phyloP scores from a whole-genome alignment of 1,140 invertebrate genomes.

The Maconellicoccus hirsutus region DNA sequence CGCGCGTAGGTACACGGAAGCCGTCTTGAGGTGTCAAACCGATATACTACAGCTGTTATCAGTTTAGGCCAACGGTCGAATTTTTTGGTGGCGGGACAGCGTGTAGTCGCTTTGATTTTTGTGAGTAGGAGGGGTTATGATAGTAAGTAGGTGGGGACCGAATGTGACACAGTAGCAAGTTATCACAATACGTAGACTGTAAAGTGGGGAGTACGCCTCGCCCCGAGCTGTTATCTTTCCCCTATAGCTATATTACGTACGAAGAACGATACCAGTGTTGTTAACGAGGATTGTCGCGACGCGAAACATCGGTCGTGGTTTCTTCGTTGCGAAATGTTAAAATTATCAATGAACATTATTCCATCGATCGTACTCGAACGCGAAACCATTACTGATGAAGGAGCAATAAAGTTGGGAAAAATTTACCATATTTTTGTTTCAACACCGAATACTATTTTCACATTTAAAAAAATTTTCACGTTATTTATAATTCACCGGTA shows the following conservation, averaged over 20 bases:
- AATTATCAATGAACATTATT: no score
- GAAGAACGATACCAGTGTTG: not conserved
- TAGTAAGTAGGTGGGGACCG: conserved; percentile 4
- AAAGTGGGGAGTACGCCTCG: not conserved
- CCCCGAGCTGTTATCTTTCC: not conserved
- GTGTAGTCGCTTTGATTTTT: conserved; percentile 12
- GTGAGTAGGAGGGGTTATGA: conserved; percentile 7
- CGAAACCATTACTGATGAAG: no score
- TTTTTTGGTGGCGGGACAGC: conserved; percentile 15
- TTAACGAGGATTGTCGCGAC: not conserved
- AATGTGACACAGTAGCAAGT: conserved; percentile 14
- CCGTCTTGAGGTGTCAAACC: conserved; percentile 17
- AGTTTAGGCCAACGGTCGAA: conserved; percentile 21
- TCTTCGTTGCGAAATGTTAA: not conserved
- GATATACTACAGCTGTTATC: conserved; percentile 21
- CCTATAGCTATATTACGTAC: not conserved
- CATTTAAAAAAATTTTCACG: no score
- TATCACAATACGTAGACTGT: not conserved
- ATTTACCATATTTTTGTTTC: no score
- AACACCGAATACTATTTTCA: no score
- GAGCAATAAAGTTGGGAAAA: no score
- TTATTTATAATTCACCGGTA: no score
- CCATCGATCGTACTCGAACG: no score
- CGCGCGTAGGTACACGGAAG: conserved; percentile 23
- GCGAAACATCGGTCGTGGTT: not conserved